These are phyloP conservation scores for Belgica antarctica DNA, from an alignment of 2,888 invertebrate genomes.

Conservation along the genomic window DNA sequence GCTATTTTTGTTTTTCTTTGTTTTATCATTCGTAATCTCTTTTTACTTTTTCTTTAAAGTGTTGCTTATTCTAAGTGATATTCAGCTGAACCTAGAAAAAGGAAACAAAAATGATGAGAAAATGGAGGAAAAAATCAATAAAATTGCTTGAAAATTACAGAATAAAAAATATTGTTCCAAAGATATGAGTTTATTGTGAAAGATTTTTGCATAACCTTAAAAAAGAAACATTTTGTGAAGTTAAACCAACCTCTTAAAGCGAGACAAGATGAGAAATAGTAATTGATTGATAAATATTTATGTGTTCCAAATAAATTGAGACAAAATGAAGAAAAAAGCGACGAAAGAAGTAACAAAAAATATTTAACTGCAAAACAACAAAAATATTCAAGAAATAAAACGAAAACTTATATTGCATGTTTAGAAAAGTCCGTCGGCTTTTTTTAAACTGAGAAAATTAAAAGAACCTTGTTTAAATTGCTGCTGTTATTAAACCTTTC, in stretches of 20 bases:
- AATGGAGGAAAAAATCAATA: not conserved
- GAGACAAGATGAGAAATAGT: conserved; percentile 1
- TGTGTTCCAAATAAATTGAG: conserved; percentile 39
- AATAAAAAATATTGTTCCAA: conserved; percentile 5
- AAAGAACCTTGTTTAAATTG: not conserved
- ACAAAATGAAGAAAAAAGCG: not conserved
- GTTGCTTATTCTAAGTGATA: not conserved
- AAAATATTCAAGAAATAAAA: conserved; percentile 28
- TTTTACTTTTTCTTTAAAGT: not conserved
- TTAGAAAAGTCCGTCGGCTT: conserved; percentile 43
- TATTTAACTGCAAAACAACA: conserved; percentile 34
- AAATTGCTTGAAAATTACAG: conserved; percentile 1
- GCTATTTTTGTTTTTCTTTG: not conserved
- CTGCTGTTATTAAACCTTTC: no score
- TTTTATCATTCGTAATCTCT: not conserved
- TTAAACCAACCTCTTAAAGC: conserved; percentile 3
- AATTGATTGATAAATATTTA: conserved; percentile 38
- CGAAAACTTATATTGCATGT: conserved; percentile 42
- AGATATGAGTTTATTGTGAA: conserved; percentile 8
- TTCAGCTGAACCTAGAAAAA: not conserved
- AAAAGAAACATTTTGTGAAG: conserved; percentile 20
- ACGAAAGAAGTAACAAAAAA: not conserved
- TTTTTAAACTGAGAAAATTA: conserved; percentile 38
- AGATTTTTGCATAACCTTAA: not conserved
- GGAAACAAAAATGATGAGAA: not conserved